Evolutionary conservation across 2,113 vertebrate genomes (phyloP).

Genomic region (Gymnorhina tibicen): DNA sequence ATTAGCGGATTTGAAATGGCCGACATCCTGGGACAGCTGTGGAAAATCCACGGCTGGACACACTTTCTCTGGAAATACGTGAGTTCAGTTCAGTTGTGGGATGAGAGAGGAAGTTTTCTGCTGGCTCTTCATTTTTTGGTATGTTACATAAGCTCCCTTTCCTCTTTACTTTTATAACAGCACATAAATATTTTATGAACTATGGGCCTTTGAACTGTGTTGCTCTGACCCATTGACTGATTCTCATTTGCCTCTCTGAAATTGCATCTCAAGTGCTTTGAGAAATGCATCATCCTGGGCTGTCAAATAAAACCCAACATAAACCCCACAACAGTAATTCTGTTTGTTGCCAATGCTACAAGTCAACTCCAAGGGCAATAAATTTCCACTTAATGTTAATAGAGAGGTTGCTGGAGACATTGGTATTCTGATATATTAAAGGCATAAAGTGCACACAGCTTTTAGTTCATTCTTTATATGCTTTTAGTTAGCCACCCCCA

Average conservation of each 20-base stretch:
- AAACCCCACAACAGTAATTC: not conserved
- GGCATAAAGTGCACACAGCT: not conserved
- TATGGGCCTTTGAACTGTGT: not conserved
- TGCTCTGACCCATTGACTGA: conserved; percentile 3
- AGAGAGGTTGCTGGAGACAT: not conserved
- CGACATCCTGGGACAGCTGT: not conserved
- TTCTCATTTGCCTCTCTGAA: not conserved
- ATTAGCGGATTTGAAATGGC: not conserved
- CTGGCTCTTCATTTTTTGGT: not conserved
- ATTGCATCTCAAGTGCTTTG: not conserved
- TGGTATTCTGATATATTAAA: not conserved
- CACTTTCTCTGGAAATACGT: not conserved
- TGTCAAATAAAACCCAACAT: not conserved
- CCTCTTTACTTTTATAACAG: not conserved
- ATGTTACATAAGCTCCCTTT: not conserved
- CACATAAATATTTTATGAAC: conserved; percentile 19
- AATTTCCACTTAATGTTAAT: not conserved
- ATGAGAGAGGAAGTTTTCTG: not conserved
- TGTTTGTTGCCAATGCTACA: not conserved
- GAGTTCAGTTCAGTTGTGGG: not conserved
- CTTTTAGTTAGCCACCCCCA: not conserved
- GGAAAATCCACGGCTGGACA: not conserved
- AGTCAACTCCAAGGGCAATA: not conserved
- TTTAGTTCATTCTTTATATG: not conserved
- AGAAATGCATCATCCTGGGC: not conserved